Base-by-base conservation (phyloP, 2,113 vertebrate genomes). In the Melanerpes aurifrons region DNA sequence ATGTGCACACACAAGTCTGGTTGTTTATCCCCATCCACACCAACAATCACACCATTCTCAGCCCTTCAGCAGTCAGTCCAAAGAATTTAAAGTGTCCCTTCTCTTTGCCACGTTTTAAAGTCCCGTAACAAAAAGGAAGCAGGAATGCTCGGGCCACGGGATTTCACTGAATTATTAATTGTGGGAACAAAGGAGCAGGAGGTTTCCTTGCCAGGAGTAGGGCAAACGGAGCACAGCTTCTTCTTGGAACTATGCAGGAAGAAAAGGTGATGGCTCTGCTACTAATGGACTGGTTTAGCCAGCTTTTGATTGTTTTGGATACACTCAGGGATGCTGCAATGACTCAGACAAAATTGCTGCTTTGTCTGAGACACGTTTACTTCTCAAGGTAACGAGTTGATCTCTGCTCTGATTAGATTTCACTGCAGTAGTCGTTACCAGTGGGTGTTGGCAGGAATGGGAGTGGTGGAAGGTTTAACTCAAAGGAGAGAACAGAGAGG, bases 271-370 rank as follows among this genome's bases (percentile, higher is more conserved):
- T 95, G 89, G 90, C 92, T 96, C 79, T 95, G 92, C 95, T 95
- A 75, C 91, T 94, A 93, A 93, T 53, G 89, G 95, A 95, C 89
- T 93, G 94, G 94, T 95, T 97, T 72, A 95, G 90, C 93, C 94
- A 95, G 95, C 82, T 95, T 94, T 93, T 90, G 89, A 92, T 94
- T 96, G 95, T 95, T 96, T 94, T 95, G 95, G 95, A 93, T 97
- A 91, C 81, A 63, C n/a, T 84, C 73, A 78, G 90, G 82, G 95
- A 97, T 97, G 96, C 93, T 95, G 90, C 91, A 93, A 78, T 96
- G 94, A 97, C 94, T 96, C 95, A 96, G 93, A 92, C 80, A 84
- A 97, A 96, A 96, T 95, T 95, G 94, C 95, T 94, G 92, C 95
- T 95, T 96, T 96, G 96, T 94, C 93, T 95, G 92, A 97, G 85